Percentiles rank a stretch among this genome's conserved stretches.
phyloP scores from a whole-genome alignment of 2,113 vertebrate genomes.

The Camelus bactrianus region DNA sequence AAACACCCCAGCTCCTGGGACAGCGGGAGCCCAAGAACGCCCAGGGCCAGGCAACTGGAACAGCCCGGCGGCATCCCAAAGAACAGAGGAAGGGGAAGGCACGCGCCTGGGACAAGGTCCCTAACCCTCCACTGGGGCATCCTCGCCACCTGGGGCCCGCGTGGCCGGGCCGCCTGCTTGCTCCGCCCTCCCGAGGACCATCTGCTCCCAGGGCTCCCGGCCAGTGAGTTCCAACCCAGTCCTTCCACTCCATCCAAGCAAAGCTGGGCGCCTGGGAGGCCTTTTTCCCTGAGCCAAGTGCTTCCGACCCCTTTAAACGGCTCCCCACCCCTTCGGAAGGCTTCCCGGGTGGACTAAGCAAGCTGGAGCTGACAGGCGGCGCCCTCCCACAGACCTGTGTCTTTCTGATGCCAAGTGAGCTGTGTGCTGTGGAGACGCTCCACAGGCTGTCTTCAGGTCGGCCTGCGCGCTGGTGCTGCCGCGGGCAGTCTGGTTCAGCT shows the following conservation, averaged over 20 bases:
- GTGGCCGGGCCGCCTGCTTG: background rate
- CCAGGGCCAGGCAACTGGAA: no score
- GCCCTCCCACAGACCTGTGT: accelerated
- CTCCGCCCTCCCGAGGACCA: background rate
- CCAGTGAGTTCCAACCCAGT: background rate
- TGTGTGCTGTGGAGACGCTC: background rate
- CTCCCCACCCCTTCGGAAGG: background rate
- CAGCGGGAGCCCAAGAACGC: background rate
- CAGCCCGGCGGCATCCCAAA: background rate
- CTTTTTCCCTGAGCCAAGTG: background rate
- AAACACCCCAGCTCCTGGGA: background rate
- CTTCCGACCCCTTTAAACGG: background rate
- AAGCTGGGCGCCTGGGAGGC: background rate
- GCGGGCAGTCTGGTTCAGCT: accelerated
- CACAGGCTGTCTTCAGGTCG: background rate
- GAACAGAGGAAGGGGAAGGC: background rate
- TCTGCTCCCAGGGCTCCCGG: background rate
- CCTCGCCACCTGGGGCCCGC: background rate
- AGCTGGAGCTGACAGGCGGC: background rate
- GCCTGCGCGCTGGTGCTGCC: background rate
- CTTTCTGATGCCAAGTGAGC: background rate
- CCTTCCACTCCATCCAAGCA: background rate
- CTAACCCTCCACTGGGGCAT: background rate
- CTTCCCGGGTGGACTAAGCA: background rate
- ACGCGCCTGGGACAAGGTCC: background rate